Percentiles rank a stretch among this genome's conserved stretches.
phyloP scores from a whole-genome alignment of 2,113 vertebrate species.

The Embiotoca jacksoni region DNA sequence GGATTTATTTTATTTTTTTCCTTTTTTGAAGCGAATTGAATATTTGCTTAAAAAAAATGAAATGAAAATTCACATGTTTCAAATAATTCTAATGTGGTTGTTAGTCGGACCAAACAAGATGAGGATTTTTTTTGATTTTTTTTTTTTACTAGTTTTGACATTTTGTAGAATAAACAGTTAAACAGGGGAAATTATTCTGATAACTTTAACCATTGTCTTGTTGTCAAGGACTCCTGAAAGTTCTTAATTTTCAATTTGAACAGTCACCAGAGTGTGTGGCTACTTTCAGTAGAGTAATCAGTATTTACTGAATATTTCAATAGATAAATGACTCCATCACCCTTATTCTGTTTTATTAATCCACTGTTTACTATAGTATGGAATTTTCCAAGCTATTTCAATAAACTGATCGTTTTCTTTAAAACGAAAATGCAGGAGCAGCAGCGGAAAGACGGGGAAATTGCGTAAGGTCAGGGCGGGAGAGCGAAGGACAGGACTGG shows the following conservation, averaged over 20 bases:
- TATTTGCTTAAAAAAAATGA: neutral
- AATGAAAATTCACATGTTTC: too few species aligned
- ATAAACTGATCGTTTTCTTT: neutral
- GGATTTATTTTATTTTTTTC: neutral
- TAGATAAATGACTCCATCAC: neutral
- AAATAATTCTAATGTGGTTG: too few species aligned
- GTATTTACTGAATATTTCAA: neutral
- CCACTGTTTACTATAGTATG: too few species aligned
- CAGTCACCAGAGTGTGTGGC: too few species aligned
- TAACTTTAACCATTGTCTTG: too few species aligned
- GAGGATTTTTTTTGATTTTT: too few species aligned
- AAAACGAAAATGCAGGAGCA: neutral
- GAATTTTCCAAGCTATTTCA: too few species aligned
- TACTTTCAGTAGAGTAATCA: neutral
- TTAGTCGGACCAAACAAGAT: too few species aligned
- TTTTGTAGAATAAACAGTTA: too few species aligned
- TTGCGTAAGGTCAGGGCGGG: constrained; percentile 46
- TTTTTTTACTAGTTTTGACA: too few species aligned
- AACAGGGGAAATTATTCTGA: too few species aligned
- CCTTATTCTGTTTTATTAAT: neutral
- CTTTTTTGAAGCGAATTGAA: neutral
- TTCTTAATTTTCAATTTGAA: constrained; percentile 2
- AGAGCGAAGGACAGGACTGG: constrained; percentile 40
- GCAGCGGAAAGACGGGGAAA: constrained; percentile 15
- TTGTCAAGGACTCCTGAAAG: neutral